Base-by-base conservation (phyloP, 2,113 vertebrate genomes). In the Phocoena phocoena region DNA sequence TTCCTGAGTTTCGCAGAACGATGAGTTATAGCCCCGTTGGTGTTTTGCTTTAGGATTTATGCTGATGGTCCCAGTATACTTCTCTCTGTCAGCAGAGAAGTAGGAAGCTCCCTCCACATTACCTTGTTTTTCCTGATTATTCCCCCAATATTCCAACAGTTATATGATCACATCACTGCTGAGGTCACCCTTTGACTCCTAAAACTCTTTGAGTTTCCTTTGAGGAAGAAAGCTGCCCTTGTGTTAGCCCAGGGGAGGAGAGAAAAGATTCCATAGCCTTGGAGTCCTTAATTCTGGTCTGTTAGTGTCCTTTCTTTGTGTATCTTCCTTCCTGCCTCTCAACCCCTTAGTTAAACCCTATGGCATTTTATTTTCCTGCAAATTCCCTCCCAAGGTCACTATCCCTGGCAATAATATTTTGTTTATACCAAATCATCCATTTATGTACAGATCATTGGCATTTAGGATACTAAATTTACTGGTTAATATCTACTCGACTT, bases 381-480 rank as follows among this genome's bases (percentile, higher is more conserved):
- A 65, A 31, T 58, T 95, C 8, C n/a, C 31, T 91, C 63, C 73
- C 62, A 82, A 93, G n/a, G 14, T 87, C n/a, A 84, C 50, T 76
- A 77, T 47, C 36, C 17, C 31, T 5, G 67, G 28, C 60, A 68
- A n/a, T 41, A 65, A 83, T 20, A 95, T n/a, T 86, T 79, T 53
- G 31, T 73, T 81, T 90, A 62, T 71, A 88, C 14, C 33, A 91
- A 86, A 83, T 55, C 31, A 90, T 83, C 77, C 70, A 89, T 86
- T 91, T 76, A 79, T 15, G 80, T 90, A 31, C 33, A 93, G 60
- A 91, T 94, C 58, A 20, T 6, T 87, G 74, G 50, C 88, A 93
- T 95, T 95, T 93, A 93, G 68, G 33, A 41, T 67, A 85, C 25
- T 82, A 8, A 88, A 94, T 90, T 90, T 95, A 95, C 58, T 93